Percentiles rank a stretch among this genome's conserved stretches.
These are phyloP conservation scores for pig (Sus scrofa) DNA, from an alignment of 2,113 vertebrate species.

Conservation along the genomic window T2T-Sscrofa CM000824.6:131373501-131374000, in stretches of 20 bases:
- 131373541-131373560: neutral
- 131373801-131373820: neutral
- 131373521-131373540: neutral
- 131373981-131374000: too few species aligned
- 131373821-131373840: neutral
- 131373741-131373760: neutral
- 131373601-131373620: neutral
- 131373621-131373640: neutral
- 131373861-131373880: too few species aligned
- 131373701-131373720: neutral
- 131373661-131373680: neutral
- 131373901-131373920: too few species aligned
- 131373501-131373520: slow-evolving; percentile 21
- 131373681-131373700: neutral
- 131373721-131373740: neutral
- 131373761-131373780: neutral
- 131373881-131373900: too few species aligned
- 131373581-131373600: neutral
- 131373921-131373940: too few species aligned
- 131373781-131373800: neutral
- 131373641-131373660: neutral
- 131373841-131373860: neutral
- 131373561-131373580: slow-evolving; percentile 37
- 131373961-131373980: too few species aligned
- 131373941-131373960: too few species aligned